Evolutionary conservation across 2,888 invertebrate genomes (phyloP).

Genomic region (Oeneis ivallda): DNA sequence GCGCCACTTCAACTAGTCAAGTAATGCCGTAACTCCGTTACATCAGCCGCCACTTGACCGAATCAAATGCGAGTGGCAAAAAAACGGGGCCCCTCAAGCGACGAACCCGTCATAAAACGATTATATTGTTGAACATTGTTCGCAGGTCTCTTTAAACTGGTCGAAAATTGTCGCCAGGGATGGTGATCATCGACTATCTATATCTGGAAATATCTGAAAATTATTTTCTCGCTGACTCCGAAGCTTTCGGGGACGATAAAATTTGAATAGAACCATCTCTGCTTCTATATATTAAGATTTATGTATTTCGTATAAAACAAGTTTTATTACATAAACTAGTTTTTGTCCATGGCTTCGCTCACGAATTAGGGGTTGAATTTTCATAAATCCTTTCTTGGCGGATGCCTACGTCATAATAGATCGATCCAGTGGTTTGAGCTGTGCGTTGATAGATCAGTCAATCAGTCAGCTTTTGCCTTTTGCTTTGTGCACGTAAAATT

Average conservation of each 20-base stretch:
- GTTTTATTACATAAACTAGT: neutral
- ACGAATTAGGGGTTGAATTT: too few species aligned
- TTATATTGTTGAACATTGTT: conserved; percentile 53
- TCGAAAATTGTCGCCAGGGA: conserved; percentile 47
- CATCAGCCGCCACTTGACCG: conserved; percentile 39
- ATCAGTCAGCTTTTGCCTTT: too few species aligned
- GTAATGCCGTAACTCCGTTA: conserved; percentile 39
- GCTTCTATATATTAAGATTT: neutral
- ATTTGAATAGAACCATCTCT: conserved; percentile 15
- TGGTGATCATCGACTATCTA: conserved; percentile 22
- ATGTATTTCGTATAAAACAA: neutral
- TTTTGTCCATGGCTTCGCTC: neutral
- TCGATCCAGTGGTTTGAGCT: too few species aligned
- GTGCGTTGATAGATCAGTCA: too few species aligned
- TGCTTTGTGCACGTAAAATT: too few species aligned
- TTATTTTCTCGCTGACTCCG: conserved; percentile 25
- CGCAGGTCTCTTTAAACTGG: conserved; percentile 52
- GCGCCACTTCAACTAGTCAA: conserved; percentile 18
- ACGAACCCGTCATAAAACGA: conserved; percentile 47
- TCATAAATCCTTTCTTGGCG: too few species aligned
- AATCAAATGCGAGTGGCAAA: conserved; percentile 41
- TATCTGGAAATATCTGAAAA: conserved; percentile 18
- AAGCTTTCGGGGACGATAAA: neutral
- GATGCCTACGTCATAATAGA: too few species aligned
- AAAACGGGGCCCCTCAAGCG: conserved; percentile 43